These are phyloP conservation scores for Ladona fulva DNA, from an alignment of 1,140 invertebrate species.

Conservation along the genomic window DNA sequence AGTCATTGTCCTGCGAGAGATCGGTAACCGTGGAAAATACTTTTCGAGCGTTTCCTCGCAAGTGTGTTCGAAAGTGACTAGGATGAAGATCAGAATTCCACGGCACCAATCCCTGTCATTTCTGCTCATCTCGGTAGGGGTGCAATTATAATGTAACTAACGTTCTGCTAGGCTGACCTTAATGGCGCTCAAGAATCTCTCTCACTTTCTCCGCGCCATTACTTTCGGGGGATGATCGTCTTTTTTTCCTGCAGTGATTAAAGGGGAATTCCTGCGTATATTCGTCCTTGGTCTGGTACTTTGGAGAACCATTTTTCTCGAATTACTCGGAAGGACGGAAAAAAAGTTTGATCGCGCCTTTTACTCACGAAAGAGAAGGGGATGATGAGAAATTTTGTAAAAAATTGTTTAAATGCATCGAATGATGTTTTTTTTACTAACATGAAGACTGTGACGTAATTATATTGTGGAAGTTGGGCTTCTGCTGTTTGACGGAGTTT, in stretches of 20 bases:
- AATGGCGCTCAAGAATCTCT: not conserved
- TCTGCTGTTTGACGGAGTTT: no score
- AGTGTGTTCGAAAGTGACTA: no score
- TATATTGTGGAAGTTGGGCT: no score
- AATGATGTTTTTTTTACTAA: no score
- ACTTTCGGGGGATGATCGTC: not conserved
- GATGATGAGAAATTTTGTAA: not conserved
- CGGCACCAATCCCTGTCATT: not conserved
- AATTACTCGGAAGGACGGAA: not conserved
- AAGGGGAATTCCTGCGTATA: not conserved
- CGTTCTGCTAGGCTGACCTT: constrained; percentile 1
- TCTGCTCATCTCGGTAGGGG: not conserved
- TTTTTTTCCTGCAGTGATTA: not conserved
- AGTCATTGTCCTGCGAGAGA: no score
- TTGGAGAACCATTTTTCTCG: not conserved
- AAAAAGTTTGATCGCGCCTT: not conserved
- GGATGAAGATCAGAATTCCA: not conserved
- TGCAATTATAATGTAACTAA: constrained; percentile 8
- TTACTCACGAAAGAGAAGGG: not conserved
- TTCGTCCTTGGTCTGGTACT: not conserved
- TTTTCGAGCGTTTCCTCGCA: no score
- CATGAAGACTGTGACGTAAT: no score
- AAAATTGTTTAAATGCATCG: no score
- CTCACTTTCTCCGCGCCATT: not conserved
- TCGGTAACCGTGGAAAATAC: no score